Percentiles rank a stretch among this genome's conserved stretches.
Conservation (phyloP, 2,888 invertebrate genomes). For the Frankliniella intonsa region DNA sequence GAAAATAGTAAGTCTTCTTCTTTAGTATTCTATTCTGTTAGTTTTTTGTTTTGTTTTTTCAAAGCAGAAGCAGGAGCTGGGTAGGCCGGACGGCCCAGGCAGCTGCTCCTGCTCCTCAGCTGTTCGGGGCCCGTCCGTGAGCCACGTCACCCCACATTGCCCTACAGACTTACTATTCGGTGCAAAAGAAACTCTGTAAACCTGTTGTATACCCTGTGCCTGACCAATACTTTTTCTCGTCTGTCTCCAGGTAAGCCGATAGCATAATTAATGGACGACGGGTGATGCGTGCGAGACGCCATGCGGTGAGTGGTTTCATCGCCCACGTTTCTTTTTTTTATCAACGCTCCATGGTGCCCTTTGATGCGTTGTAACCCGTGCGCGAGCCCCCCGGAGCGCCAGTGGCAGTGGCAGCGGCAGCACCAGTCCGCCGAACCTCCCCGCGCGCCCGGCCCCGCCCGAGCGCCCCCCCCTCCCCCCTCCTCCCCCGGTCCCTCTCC, state of each 20-base stretch:
- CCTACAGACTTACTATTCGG: too few relatives aligned
- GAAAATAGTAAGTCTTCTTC: too few relatives aligned
- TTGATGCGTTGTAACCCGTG: neutral
- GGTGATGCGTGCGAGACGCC: neutral
- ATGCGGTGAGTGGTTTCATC: too few relatives aligned
- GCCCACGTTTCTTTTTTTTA: too few relatives aligned
- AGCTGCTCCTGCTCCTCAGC: neutral
- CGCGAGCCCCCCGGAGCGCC: neutral
- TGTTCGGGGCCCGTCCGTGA: neutral
- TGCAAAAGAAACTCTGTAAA: too few relatives aligned
- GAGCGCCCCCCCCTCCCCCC: neutral
- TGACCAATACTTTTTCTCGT: neutral
- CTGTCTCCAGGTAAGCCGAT: neutral
- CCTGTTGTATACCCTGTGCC: neutral
- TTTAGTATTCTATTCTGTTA: too few relatives aligned
- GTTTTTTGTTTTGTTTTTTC: too few relatives aligned
- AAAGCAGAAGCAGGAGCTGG: too few relatives aligned
- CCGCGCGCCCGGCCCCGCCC: neutral
- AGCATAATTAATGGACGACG: too few relatives aligned
- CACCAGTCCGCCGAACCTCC: too few relatives aligned
- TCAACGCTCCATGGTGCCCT: neutral
- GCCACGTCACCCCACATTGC: neutral
- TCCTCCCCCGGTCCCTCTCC: neutral
- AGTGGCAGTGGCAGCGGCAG: too few relatives aligned
- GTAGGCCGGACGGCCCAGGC: too few relatives aligned